Percentiles rank a stretch among this genome's conserved stretches.
Conservation (phyloP, 2,113 vertebrate genomes). For the Abramis brama region DNA sequence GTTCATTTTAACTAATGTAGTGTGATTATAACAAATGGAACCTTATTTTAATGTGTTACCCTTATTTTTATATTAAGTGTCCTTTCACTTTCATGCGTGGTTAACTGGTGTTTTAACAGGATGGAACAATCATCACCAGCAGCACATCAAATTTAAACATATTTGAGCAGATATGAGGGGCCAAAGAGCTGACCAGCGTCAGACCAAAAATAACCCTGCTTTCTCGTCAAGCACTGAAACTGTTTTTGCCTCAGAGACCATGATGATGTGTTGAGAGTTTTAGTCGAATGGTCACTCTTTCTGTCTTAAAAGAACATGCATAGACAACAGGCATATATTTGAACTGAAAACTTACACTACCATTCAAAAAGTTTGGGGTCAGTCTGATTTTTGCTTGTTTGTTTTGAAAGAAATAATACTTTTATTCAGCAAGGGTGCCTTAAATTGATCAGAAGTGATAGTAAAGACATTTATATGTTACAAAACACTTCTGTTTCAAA, state of each 20-base stretch:
- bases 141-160: not conserved
- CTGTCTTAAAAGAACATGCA: not conserved
- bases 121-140: not conserved
- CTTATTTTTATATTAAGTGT: not conserved
- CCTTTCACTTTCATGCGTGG: not conserved
- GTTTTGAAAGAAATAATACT: no score
- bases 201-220: not conserved
- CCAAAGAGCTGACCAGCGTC: not conserved
- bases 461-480: no score
- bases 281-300: not conserved
- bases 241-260: not conserved
- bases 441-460: no score
- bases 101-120: not conserved
- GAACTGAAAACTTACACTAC: not conserved
- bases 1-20: not conserved
- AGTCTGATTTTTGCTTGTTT: no score
- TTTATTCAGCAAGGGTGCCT: no score
- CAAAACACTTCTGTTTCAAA: no score
- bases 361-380: no score
- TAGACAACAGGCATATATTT: not conserved
- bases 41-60: not conserved
- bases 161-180: conserved; percentile 6
- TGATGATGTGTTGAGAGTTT: not conserved
- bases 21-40: not conserved
- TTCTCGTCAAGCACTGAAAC: not conserved